A percentile compares a stretch with the other conserved stretches of the same genome.
Conservation (phyloP, 2,888 invertebrate species). For the Chrysotoxum bicinctum region DNA sequence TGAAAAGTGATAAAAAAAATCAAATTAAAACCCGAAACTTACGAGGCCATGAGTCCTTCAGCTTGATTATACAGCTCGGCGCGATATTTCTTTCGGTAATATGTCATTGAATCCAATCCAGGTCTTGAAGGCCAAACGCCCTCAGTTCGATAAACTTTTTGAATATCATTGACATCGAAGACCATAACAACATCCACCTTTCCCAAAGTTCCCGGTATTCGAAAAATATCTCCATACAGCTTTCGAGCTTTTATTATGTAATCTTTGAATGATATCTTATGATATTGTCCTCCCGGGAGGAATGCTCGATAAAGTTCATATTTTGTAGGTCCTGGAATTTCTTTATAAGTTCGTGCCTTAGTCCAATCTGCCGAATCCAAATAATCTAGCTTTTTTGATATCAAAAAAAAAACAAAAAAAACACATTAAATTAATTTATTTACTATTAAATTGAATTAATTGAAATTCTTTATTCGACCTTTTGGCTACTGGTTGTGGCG, state of each 20-base stretch:
- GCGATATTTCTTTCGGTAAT: conserved; percentile 78
- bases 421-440: background rate
- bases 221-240: conserved; percentile 80
- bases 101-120: conserved; percentile 78
- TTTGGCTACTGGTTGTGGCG: background rate
- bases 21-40: background rate
- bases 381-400: background rate
- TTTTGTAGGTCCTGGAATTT: conserved; percentile 76
- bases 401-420: background rate
- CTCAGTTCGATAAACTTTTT: conserved; percentile 82
- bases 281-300: conserved; percentile 75
- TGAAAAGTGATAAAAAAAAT: conserved; percentile 38
- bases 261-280: conserved; percentile 72
- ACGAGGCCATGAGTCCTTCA: conserved; percentile 72
- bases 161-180: conserved; percentile 83
- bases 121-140: conserved; percentile 81
- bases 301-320: conserved; percentile 75
- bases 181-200: conserved; percentile 79
- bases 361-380: conserved; percentile 73
- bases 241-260: conserved; percentile 71
- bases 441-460: background rate
- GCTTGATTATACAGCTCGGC: conserved; percentile 72
- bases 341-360: conserved; percentile 73
- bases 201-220: conserved; percentile 80
- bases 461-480: conserved; percentile 32